These are phyloP conservation scores for Macropodus opercularis DNA, from an alignment of 2,797 vertebrate genomes.

Conservation along the genomic window DNA sequence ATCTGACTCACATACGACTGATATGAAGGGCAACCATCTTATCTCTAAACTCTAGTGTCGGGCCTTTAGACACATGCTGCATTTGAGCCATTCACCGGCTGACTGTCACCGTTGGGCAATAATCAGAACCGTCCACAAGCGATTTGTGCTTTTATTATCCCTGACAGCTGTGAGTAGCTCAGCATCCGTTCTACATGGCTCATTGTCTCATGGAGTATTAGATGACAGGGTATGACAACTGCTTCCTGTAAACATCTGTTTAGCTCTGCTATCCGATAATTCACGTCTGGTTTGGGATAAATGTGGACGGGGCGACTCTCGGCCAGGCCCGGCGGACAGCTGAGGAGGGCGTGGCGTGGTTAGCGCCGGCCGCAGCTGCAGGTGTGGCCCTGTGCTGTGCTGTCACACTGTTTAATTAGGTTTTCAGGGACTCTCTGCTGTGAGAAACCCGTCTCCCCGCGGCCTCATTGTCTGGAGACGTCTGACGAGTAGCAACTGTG, in stretches of 20 bases:
- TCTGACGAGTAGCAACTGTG: conserved; percentile 14
- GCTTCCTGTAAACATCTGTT: conserved; percentile 38
- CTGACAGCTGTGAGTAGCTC: neutral
- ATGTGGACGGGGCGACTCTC: neutral
- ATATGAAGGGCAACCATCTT: too few relatives aligned
- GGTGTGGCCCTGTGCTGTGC: conserved; percentile 59
- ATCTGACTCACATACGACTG: too few relatives aligned
- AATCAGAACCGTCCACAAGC: neutral
- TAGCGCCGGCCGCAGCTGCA: conserved; percentile 47
- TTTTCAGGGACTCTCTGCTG: conserved; percentile 28
- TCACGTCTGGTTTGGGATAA: conserved; percentile 4
- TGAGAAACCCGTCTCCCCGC: conserved; percentile 23
- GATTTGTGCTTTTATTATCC: neutral
- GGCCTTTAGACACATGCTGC: too few relatives aligned
- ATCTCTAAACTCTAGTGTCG: too few relatives aligned
- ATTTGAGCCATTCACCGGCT: too few relatives aligned
- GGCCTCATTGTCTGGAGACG: conserved; percentile 47
- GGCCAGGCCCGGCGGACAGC: conserved; percentile 43
- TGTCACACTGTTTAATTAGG: conserved; percentile 60
- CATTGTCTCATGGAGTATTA: conserved; percentile 23
- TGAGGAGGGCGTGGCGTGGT: conserved; percentile 47
- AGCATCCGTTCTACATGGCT: conserved; percentile 1
- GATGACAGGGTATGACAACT: conserved; percentile 23
- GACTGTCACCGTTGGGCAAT: neutral
- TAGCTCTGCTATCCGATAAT: conserved; percentile 24